Evolutionary conservation across 2,113 vertebrate genomes (phyloP).

Genomic region (Todiramphus chloris): DNA sequence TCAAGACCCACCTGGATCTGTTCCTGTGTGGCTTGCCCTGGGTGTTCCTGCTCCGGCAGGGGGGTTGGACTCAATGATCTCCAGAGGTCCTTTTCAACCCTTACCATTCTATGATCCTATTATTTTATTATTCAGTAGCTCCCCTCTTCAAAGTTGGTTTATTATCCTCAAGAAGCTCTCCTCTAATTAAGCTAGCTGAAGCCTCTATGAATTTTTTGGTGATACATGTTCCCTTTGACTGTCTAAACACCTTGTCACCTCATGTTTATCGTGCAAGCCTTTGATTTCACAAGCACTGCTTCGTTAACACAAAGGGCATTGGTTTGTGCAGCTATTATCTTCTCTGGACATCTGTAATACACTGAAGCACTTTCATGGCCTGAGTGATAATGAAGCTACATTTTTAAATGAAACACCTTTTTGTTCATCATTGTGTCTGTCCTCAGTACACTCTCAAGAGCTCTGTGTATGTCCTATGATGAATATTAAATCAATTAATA

Average conservation of each 20-base stretch:
- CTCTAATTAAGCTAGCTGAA: constrained; percentile 9
- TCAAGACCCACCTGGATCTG: too few species aligned
- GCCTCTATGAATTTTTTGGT: not conserved
- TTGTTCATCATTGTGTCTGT: not conserved
- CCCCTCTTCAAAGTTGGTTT: not conserved
- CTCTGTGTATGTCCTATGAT: not conserved
- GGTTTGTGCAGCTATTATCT: not conserved
- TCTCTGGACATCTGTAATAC: not conserved
- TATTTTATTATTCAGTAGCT: not conserved
- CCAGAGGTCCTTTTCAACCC: too few species aligned
- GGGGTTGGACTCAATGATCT: too few species aligned
- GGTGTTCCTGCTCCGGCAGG: too few species aligned
- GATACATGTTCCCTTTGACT: not conserved
- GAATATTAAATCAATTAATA: not conserved
- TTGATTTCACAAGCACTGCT: not conserved
- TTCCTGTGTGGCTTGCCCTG: too few species aligned
- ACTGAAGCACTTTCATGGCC: not conserved
- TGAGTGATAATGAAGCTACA: not conserved
- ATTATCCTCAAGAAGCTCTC: constrained; percentile 8
- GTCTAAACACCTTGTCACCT: not conserved
- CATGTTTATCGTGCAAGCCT: not conserved
- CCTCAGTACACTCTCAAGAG: not conserved
- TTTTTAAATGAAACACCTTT: not conserved
- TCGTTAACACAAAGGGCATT: not conserved
- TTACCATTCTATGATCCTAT: too few species aligned